These are phyloP conservation scores for Ophiodon elongatus DNA, from an alignment of 2,113 vertebrate species.

Conservation along the genomic window DNA sequence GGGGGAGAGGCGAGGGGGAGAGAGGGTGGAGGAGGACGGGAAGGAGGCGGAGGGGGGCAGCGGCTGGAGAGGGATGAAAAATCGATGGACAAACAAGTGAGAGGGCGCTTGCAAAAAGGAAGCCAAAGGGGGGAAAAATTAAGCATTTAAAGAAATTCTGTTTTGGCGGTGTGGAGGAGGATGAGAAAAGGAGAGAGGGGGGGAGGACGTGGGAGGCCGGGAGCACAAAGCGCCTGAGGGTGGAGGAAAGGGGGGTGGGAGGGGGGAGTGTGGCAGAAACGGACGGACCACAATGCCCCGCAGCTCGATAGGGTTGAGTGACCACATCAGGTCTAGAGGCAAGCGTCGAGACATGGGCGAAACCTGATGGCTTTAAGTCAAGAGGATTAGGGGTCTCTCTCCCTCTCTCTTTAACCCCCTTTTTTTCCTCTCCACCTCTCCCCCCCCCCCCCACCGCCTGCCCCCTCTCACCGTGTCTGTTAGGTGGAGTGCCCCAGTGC, in stretches of 20 bases:
- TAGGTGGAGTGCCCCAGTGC: slow-evolving; percentile 58
- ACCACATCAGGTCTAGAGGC: slow-evolving; percentile 80
- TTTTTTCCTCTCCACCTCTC: not conserved
- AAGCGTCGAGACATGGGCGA: slow-evolving; percentile 72
- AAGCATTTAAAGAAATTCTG: slow-evolving; percentile 82
- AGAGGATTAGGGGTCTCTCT: slow-evolving; percentile 76
- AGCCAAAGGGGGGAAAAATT: slow-evolving; percentile 75
- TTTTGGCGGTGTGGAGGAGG: slow-evolving; percentile 66
- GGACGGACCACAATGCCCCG: slow-evolving; percentile 81
- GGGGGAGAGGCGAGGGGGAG: not conserved
- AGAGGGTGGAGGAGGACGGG: slow-evolving; percentile 22
- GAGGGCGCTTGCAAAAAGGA: slow-evolving; percentile 75
- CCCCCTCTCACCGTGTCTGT: slow-evolving; percentile 35
- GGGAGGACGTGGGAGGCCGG: slow-evolving; percentile 23
- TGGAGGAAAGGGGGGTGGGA: slow-evolving; percentile 39
- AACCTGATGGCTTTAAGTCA: slow-evolving; percentile 78
- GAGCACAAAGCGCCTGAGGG: slow-evolving; percentile 77
- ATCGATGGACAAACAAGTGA: slow-evolving; percentile 86
- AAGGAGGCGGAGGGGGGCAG: slow-evolving; percentile 51
- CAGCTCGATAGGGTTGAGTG: slow-evolving; percentile 84
- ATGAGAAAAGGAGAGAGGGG: slow-evolving; percentile 53
- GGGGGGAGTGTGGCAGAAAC: slow-evolving; percentile 61
- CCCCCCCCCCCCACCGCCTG: not conserved
- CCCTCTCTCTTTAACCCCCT: slow-evolving; percentile 41
- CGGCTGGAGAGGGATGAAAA: slow-evolving; percentile 78